Conservation (phyloP, 2,797 vertebrate genomes). For the Eutrigla gurnardus region DNA sequence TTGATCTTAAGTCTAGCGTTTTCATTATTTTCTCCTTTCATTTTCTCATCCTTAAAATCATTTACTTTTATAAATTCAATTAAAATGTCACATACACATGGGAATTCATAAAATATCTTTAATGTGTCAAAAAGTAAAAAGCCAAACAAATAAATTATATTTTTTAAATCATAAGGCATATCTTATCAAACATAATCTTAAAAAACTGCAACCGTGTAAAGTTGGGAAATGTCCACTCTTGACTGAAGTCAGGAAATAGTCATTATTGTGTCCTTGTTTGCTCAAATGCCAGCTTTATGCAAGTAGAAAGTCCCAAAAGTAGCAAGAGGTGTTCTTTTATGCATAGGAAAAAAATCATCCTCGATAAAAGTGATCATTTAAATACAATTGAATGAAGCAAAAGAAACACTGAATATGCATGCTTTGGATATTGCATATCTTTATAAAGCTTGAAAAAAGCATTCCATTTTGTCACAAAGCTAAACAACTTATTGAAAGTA, state of each 20-base stretch:
- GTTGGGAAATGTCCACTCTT: slow-evolving; percentile 6
- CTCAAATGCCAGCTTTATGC: slow-evolving; percentile 24
- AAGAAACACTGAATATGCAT: slow-evolving; percentile 64
- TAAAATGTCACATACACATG: too few relatives aligned
- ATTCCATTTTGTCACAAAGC: slow-evolving; percentile 49
- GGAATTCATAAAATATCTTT: slow-evolving; percentile 79
- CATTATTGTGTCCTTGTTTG: slow-evolving; percentile 24
- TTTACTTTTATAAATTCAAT: too few relatives aligned
- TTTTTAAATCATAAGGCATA: slow-evolving; percentile 62
- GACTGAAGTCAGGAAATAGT: slow-evolving; percentile 1
- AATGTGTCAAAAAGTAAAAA: slow-evolving; percentile 76
- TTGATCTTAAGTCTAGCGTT: too few relatives aligned
- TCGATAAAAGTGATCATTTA: slow-evolving; percentile 41
- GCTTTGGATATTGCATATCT: slow-evolving; percentile 75
- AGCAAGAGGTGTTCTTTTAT: slow-evolving; percentile 56
- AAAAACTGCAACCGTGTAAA: slow-evolving; percentile 41
- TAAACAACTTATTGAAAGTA: slow-evolving; percentile 44
- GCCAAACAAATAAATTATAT: slow-evolving; percentile 70
- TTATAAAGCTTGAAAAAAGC: slow-evolving; percentile 54
- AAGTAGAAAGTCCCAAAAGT: slow-evolving; percentile 24
- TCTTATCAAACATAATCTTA: slow-evolving; percentile 46
- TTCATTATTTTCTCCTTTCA: too few relatives aligned
- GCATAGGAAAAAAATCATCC: slow-evolving; percentile 55
- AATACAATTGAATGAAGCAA: slow-evolving; percentile 46
- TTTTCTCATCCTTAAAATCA: too few relatives aligned